Evolutionary conservation across 2,888 invertebrate genomes (phyloP).

Genomic region (Lasioglossum calceatum): DNA sequence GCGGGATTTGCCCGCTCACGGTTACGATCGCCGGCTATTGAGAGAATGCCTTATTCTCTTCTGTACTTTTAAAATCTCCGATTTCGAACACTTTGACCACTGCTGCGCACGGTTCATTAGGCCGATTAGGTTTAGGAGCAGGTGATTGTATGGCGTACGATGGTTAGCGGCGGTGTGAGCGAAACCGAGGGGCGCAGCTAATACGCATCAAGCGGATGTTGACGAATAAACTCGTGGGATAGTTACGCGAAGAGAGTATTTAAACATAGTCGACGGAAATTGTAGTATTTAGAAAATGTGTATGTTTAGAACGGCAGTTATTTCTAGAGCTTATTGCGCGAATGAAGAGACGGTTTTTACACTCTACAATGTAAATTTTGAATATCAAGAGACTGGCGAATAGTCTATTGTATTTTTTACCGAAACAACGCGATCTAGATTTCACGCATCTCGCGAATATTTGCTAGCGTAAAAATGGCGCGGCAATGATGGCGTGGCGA

Average conservation of each 20-base stretch:
- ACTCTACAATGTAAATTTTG: not conserved
- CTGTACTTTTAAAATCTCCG: not conserved
- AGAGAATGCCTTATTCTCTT: not conserved
- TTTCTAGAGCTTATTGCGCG: not conserved
- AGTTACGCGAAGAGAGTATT: not conserved
- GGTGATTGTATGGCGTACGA: not conserved
- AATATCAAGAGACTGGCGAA: not conserved
- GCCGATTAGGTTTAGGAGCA: not conserved
- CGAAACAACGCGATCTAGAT: not conserved
- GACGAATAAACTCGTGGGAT: not conserved
- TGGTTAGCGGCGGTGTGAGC: not conserved
- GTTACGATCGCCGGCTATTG: not conserved
- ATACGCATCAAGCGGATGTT: not conserved
- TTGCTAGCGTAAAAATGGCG: not conserved
- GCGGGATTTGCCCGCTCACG: not conserved
- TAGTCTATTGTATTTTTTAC: not conserved
- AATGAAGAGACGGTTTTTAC: not conserved
- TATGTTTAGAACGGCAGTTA: not conserved
- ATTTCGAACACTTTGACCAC: not conserved
- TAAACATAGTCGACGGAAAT: not conserved
- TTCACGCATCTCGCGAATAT: not conserved
- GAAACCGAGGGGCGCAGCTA: not conserved
- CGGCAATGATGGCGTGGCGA: not conserved
- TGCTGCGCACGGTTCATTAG: not conserved
- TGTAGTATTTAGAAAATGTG: not conserved